Evolutionary conservation across 2,797 vertebrate genomes (phyloP), one percentile per base, ranked within the genome.

Genomic region (Sparus aurata): DNA sequence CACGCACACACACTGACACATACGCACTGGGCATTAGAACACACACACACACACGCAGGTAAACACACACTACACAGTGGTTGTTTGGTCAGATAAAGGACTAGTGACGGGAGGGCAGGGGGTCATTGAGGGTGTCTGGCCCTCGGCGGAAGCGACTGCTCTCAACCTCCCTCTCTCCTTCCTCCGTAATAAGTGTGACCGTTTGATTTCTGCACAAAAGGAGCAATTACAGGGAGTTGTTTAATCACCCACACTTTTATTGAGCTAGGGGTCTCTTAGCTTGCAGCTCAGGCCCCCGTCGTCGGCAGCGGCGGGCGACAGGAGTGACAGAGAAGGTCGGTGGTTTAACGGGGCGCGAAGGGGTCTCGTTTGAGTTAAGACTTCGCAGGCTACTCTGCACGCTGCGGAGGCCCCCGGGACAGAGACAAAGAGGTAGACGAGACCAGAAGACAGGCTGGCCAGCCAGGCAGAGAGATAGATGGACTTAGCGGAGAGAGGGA

Each of bases 161-260:
- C 83, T 62, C 72, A 66, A 61, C 87, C 77, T 74, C 72, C 78
- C 71, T 68, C 75, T 83, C 79, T 69, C 62, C 79, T 59, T 75
- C 86, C 81, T 77, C 82, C 43, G 62, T 86, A 92, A 92, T 92
- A 90, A 94, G 88, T 78, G 90, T 87, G 86, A 89, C 87, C 78
- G 73, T 88, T 93, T 93, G 91, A 93, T 93, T 94, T 84, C 82
- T 49, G 85, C 92, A 92, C 93, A 93, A 94, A 95, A 94, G 91
- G 91, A 92, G 91, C 93, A 94, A 95, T 95, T 95, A 94, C 88
- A 86, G 88, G 86, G 92, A 92, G 91, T 93, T 93, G 92, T 94
- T 94, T 94, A 95, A 95, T 95, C 93, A 95, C 90, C 89, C 84
- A 85, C 90, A 90, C 88, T 94, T 93, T 94, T 92, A 93, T 94